Conservation (phyloP, 2,797 vertebrate genomes). For the Masticophis lateralis region DNA sequence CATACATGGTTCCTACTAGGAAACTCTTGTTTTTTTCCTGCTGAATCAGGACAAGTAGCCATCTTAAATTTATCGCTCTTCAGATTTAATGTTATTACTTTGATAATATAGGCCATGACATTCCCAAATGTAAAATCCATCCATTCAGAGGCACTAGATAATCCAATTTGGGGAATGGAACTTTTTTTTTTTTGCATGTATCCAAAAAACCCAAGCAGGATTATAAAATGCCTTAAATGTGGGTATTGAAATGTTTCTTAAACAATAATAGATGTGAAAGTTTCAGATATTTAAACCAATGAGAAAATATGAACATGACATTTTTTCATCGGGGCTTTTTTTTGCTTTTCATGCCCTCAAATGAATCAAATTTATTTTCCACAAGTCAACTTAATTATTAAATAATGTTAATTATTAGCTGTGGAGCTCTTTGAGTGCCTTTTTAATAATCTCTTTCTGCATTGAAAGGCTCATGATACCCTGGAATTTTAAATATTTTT, state of each 20-base stretch:
- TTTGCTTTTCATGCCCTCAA: not conserved
- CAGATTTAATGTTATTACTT: not conserved
- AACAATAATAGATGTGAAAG: not conserved
- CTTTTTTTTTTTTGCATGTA: not conserved
- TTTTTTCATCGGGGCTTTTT: not conserved
- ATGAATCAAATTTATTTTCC: not conserved
- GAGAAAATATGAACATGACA: not conserved
- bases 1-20: not conserved
- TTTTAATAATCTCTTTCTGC: not conserved
- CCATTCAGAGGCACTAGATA: not conserved
- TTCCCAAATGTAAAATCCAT: not conserved
- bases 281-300: not conserved
- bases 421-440: not conserved
- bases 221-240: not conserved
- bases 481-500: not conserved
- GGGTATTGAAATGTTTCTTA: not conserved
- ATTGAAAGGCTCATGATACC: not conserved
- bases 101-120: not conserved
- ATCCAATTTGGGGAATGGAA: not conserved
- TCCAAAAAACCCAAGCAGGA: not conserved
- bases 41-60: not conserved
- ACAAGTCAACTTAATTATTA: not conserved
- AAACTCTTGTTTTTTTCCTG: not conserved
- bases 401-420: not conserved
- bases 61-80: not conserved